A percentile compares a stretch with the other conserved stretches of the same genome.
These are phyloP conservation scores for Catocala sponsa DNA, from an alignment of 2,888 invertebrate species.

Conservation along the genomic window DNA sequence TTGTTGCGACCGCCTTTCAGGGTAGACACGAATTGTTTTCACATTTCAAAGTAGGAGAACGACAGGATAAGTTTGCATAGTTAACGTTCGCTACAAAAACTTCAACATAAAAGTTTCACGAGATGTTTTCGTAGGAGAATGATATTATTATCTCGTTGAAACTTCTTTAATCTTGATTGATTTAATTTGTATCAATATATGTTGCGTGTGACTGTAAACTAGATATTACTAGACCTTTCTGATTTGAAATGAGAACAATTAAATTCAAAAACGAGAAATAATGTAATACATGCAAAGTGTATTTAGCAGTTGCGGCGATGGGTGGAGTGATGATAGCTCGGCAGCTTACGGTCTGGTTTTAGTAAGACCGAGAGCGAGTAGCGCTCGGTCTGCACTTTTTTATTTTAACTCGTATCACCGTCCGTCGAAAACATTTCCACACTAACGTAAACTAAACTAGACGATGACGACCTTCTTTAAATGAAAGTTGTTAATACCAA, in stretches of 20 bases:
- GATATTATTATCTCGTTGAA: constrained; percentile 50
- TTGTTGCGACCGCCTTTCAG: constrained; percentile 63
- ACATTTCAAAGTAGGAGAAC: constrained; percentile 61
- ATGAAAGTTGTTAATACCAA: too few species aligned
- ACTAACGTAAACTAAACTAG: too few species aligned
- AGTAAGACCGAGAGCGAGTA: too few species aligned
- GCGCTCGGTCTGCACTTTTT: too few species aligned
- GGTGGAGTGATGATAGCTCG: too few species aligned
- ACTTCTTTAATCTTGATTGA: constrained; percentile 45
- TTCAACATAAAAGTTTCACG: constrained; percentile 54
- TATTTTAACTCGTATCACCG: too few species aligned
- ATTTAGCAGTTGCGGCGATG: too few species aligned
- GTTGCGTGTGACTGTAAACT: constrained; percentile 19
- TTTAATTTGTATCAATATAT: constrained; percentile 34
- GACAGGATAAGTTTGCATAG: constrained; percentile 64
- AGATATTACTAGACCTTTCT: constrained; percentile 18
- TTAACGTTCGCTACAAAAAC: constrained; percentile 60
- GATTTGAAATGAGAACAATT: constrained; percentile 1
- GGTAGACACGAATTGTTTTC: constrained; percentile 66
- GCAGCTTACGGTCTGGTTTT: too few species aligned
- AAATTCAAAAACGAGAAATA: too few species aligned
- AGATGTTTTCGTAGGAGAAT: constrained; percentile 52
- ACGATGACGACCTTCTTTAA: too few species aligned
- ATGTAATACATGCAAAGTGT: too few species aligned
- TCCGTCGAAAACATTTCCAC: too few species aligned